phyloP scores from a whole-genome alignment of 2,113 vertebrate genomes.

The Seriola dumerili region DNA sequence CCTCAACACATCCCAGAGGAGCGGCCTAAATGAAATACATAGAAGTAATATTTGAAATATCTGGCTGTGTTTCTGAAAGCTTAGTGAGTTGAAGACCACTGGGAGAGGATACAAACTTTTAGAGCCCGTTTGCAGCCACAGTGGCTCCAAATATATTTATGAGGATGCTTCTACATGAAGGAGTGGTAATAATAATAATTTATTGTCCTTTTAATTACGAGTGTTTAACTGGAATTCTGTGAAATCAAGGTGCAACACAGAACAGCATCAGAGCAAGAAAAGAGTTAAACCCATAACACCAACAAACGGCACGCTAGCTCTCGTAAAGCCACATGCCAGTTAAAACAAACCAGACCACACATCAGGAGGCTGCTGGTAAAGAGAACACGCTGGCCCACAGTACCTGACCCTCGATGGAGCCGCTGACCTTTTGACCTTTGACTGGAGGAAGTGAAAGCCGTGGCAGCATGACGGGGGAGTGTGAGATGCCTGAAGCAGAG shows the following conservation, averaged over 20 bases:
- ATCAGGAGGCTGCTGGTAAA: slow-evolving; percentile 62
- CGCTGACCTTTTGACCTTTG: slow-evolving; percentile 74
- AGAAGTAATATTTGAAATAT: slow-evolving; percentile 17
- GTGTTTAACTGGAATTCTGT: background rate
- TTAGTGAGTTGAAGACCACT: slow-evolving; percentile 4
- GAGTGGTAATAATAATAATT: background rate
- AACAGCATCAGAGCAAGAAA: slow-evolving; percentile 32
- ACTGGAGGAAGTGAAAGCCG: slow-evolving; percentile 77
- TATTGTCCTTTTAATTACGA: slow-evolving; percentile 7
- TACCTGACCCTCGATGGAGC: slow-evolving; percentile 72
- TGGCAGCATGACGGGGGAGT: slow-evolving; percentile 63
- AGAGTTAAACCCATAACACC: slow-evolving; percentile 51
- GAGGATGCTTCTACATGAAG: background rate
- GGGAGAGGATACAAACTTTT: slow-evolving; percentile 1
- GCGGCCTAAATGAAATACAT: slow-evolving; percentile 13
- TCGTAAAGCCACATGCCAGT: slow-evolving; percentile 67
- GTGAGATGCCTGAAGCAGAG: slow-evolving; percentile 71
- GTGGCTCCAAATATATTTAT: background rate
- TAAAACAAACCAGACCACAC: slow-evolving; percentile 82
- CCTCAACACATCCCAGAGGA: slow-evolving; percentile 9
- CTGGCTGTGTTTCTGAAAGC: background rate
- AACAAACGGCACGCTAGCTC: slow-evolving; percentile 51
- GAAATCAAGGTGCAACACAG: background rate
- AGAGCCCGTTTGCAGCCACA: background rate
- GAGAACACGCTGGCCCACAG: slow-evolving; percentile 21